phyloP scores from a whole-genome alignment of 2,113 vertebrate species.

The Otus sunia region DNA sequence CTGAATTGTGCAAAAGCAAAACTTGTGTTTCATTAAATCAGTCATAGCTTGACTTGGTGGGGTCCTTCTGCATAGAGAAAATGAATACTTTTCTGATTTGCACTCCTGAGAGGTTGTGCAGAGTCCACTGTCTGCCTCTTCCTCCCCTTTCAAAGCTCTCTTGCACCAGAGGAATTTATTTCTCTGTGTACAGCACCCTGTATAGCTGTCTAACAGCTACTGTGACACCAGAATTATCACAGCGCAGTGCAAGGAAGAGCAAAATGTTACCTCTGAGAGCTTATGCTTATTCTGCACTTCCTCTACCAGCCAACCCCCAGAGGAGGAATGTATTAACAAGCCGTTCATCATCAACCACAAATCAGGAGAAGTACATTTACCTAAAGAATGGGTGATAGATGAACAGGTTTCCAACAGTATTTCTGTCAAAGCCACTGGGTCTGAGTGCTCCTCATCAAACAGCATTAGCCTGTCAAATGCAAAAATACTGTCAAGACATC shows the following conservation, averaged over 20 bases:
- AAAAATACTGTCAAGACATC: conserved; percentile 6
- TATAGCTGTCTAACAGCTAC: neutral
- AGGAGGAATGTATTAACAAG: neutral
- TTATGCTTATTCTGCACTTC: neutral
- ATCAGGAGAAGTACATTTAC: conserved; percentile 59
- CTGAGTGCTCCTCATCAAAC: conserved; percentile 83
- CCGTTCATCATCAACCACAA: neutral
- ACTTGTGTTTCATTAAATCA: neutral
- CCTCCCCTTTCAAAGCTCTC: neutral
- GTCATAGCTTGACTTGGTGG: neutral
- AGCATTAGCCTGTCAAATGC: conserved; percentile 82
- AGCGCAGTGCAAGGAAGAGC: neutral
- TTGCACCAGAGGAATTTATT: neutral
- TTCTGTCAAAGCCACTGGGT: conserved; percentile 80
- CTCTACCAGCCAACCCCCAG: neutral
- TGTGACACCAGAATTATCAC: neutral
- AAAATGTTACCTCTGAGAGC: neutral
- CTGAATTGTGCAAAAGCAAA: neutral
- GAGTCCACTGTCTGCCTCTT: neutral
- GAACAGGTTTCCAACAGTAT: conserved; percentile 90
- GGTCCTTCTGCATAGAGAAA: neutral
- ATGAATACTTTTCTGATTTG: accelerated
- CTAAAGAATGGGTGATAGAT: conserved; percentile 89
- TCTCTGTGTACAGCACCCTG: neutral
- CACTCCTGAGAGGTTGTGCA: neutral